Base-by-base conservation (phyloP, 2,888 invertebrate genomes). In the Chloromyia formosa region DNA sequence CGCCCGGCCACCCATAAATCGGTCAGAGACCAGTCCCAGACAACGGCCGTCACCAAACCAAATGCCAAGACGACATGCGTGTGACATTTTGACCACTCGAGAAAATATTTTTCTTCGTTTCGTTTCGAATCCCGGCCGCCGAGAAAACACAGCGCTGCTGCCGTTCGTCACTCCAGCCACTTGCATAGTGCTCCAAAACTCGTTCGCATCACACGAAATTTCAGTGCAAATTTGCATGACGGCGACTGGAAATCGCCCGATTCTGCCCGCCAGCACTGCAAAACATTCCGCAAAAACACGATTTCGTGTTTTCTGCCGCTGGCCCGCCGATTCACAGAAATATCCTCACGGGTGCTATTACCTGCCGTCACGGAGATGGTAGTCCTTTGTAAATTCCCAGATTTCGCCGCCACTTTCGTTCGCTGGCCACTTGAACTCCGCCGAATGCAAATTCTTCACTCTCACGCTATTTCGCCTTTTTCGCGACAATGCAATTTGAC, bases 61-160 rank as follows among this genome's bases (percentile, higher is more conserved):
- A 49, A 49, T n/a, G 18, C 56, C 56, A 20, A 56, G 35, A 27
- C 61, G 61, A 61, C 61, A 61, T 61, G 61, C 61, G 61, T 61
- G 27, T 61, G 61, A 61, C 61, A 61, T 27, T 61, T 58, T 58
- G 14, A 22, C 18, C 58, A 18, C 23, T n/a, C n/a, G n/a, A n/a
- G n/a, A n/a, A n/a, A 58, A 22, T 22, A 18, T n/a, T n/a, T n/a
- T 35, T 35, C 27, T 35, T 35, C 7, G 27, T 35, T 4, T 35
- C n/a, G n/a, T 49, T 49, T n/a, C 49, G 49, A n/a, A 42, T 42
- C 12, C 42, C 42, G 42, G 42, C 42, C 42, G 42, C 5, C n/a
- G n/a, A n/a, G n/a, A 42, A 49, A 49, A 49, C 49, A 49, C 3
- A 12, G 1, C 49, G 16, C 49, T n/a, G 2, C 49, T 12, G 12